A percentile compares a stretch with the other conserved stretches of the same genome.
phyloP scores from a whole-genome alignment of 1,140 invertebrate genomes.

The Drosophila malerkotliana region DNA sequence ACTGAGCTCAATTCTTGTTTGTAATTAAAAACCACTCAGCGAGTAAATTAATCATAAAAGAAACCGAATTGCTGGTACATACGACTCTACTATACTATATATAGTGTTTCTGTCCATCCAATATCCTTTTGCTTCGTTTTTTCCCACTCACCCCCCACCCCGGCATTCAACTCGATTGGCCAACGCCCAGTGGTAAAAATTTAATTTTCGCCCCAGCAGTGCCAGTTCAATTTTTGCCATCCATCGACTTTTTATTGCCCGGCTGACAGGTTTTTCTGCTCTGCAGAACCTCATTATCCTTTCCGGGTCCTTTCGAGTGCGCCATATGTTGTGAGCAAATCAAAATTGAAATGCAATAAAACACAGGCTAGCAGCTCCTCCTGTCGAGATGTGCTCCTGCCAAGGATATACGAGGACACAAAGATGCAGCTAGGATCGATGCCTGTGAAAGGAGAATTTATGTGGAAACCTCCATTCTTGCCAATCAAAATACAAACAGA shows the following conservation, averaged over 20 bases:
- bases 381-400: constrained; percentile 21
- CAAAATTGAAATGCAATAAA: constrained; percentile 77
- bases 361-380: constrained; percentile 24
- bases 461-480: neutral
- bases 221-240: constrained; percentile 40
- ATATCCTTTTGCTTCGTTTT: neutral
- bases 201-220: constrained; percentile 51
- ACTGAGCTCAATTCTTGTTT: constrained; percentile 70
- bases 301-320: constrained; percentile 13
- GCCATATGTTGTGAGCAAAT: constrained; percentile 55
- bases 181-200: constrained; percentile 45
- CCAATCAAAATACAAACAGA: neutral
- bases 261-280: constrained; percentile 33
- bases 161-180: neutral
- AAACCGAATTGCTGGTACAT: constrained; percentile 21
- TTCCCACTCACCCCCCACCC: neutral
- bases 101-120: neutral
- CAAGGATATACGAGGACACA: constrained; percentile 33
- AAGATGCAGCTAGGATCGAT: constrained; percentile 27
- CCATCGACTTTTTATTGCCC: constrained; percentile 57
- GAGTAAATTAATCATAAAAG: constrained; percentile 80
- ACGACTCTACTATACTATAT: neutral
- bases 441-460: constrained; percentile 31
- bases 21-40: constrained; percentile 82
- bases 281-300: constrained; percentile 52